phyloP scores from a whole-genome alignment of 2,888 invertebrate genomes.

The Cancer borealis region DNA sequence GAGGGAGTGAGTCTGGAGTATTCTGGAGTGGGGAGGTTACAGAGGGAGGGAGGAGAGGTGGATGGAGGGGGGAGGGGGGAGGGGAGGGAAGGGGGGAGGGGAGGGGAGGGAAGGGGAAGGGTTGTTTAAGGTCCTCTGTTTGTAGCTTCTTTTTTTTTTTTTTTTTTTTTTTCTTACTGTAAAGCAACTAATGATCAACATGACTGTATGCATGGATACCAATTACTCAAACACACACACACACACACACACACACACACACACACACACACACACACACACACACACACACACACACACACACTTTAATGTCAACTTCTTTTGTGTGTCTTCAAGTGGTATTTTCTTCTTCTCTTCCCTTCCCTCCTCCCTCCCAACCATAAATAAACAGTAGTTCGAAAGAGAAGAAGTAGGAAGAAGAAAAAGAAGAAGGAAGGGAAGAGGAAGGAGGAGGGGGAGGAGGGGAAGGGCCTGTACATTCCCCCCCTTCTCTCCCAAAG shows the following conservation, averaged over 20 bases:
- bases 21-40: no score
- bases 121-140: no score
- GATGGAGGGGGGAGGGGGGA: no score
- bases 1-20: no score
- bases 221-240: neutral
- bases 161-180: neutral
- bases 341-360: neutral
- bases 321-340: neutral
- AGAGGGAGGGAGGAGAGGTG: neutral
- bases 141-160: neutral
- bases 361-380: neutral
- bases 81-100: neutral
- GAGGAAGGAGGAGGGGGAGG: neutral
- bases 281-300: neutral
- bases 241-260: conserved; percentile 37
- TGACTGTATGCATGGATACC: neutral
- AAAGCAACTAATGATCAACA: no score
- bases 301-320: neutral
- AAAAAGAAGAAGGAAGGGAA: neutral
- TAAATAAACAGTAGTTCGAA: neutral
- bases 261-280: conserved; percentile 44
- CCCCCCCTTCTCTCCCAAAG: neutral
- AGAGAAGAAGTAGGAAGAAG: neutral
- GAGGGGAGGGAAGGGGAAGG: neutral
- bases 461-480: neutral